Percentiles rank a stretch among this genome's conserved stretches.
Conservation (phyloP, 1,140 invertebrate species). For the Drosophila jambulina region DNA sequence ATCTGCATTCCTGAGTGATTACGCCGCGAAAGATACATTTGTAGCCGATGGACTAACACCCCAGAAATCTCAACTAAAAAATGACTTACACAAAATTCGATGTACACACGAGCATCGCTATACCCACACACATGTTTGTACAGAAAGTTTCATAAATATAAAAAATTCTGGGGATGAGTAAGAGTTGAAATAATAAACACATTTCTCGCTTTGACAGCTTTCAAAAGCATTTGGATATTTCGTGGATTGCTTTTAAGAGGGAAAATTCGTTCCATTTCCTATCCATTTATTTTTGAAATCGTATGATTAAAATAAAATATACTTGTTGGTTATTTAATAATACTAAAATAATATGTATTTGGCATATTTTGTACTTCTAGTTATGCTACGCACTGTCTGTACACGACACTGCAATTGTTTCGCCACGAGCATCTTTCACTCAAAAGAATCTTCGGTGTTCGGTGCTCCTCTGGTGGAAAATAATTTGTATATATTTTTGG, state of each 20-base stretch:
- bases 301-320: not conserved
- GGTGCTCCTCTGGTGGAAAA: slow-evolving; percentile 29
- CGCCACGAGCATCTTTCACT: slow-evolving; percentile 50
- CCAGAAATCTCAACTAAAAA: slow-evolving; percentile 45
- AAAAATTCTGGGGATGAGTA: slow-evolving; percentile 3
- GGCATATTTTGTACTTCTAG: not conserved
- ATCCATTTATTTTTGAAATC: not conserved
- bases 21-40: slow-evolving; percentile 47
- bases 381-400: slow-evolving; percentile 22
- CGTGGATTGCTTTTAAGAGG: slow-evolving; percentile 2
- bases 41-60: slow-evolving; percentile 40
- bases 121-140: slow-evolving; percentile 2
- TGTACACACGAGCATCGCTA: slow-evolving; percentile 31
- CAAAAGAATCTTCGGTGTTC: slow-evolving; percentile 45
- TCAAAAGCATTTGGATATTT: slow-evolving; percentile 14
- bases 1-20: slow-evolving; percentile 53
- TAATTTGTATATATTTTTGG: slow-evolving; percentile 46
- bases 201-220: slow-evolving; percentile 40
- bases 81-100: slow-evolving; percentile 47
- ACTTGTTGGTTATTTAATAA: not conserved
- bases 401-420: slow-evolving; percentile 52
- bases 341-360: not conserved
- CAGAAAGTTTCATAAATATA: slow-evolving; percentile 45
- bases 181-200: slow-evolving; percentile 39
- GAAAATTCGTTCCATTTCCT: not conserved